These are phyloP conservation scores for Andrena fulva DNA, from an alignment of 2,888 invertebrate genomes.

Conservation along the genomic window DNA sequence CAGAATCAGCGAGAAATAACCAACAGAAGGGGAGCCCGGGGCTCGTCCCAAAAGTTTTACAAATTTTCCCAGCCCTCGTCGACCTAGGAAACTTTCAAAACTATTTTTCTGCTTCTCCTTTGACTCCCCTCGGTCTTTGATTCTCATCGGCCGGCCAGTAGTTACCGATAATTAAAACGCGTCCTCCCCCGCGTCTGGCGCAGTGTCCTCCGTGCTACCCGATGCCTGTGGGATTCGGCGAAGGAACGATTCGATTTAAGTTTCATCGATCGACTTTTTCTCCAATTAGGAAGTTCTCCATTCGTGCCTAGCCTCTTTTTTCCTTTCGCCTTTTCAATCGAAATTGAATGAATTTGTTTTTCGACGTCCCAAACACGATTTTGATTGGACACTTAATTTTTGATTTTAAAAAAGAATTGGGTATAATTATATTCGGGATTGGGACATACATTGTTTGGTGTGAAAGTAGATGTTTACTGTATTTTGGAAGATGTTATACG, in stretches of 20 bases:
- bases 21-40: neutral
- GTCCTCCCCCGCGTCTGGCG: slow-evolving; percentile 47
- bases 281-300: slow-evolving; percentile 29
- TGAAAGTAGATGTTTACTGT: neutral
- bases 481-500: too few species aligned
- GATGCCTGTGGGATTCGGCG: slow-evolving; percentile 19
- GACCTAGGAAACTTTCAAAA: slow-evolving; percentile 17
- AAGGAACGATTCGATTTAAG: slow-evolving; percentile 39
- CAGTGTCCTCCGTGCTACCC: slow-evolving; percentile 27
- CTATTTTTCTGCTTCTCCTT: slow-evolving; percentile 23
- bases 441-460: too few species aligned
- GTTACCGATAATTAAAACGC: slow-evolving; percentile 72
- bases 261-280: slow-evolving; percentile 45
- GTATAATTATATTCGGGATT: neutral
- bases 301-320: slow-evolving; percentile 23
- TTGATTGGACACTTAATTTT: too few species aligned
- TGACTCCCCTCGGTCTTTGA: slow-evolving; percentile 32
- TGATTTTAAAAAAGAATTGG: neutral
- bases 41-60: slow-evolving; percentile 17
- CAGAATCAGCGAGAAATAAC: neutral
- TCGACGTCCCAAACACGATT: too few species aligned
- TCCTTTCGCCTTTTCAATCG: neutral
- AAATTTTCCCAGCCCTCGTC: slow-evolving; percentile 20
- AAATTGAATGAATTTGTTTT: too few species aligned
- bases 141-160: slow-evolving; percentile 24